These are phyloP conservation scores for Drosophila fungiperda DNA, from an alignment of 2,888 invertebrate species.

Conservation along the genomic window DNA sequence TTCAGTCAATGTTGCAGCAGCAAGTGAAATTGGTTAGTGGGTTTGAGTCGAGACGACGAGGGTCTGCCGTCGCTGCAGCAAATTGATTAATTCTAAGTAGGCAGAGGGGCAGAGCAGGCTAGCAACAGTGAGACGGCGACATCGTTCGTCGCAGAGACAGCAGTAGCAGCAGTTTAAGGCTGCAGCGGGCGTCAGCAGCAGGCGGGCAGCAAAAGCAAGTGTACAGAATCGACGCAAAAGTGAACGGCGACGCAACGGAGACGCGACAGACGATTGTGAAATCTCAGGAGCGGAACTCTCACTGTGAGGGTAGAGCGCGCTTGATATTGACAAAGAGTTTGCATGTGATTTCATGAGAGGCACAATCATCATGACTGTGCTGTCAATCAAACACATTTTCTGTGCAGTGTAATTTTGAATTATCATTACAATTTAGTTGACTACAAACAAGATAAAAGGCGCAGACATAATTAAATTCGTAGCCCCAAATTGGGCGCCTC, in stretches of 20 bases:
- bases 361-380: neutral
- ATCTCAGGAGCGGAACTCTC: constrained; percentile 62
- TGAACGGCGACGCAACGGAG: constrained; percentile 77
- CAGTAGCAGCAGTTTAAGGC: constrained; percentile 13
- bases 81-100: constrained; percentile 63
- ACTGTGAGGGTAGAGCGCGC: neutral
- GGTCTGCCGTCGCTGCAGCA: constrained; percentile 50
- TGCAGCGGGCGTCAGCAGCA: constrained; percentile 66
- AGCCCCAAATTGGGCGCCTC: constrained; percentile 47
- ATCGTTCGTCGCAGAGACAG: constrained; percentile 42
- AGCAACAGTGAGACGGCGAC: constrained; percentile 59
- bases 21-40: constrained; percentile 59
- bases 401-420: neutral
- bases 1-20: constrained; percentile 27
- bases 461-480: neutral
- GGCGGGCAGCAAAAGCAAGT: constrained; percentile 68
- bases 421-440: neutral
- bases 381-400: neutral
- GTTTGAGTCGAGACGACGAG: constrained; percentile 20
- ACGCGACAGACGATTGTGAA: constrained; percentile 72
- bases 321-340: neutral
- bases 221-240: constrained; percentile 80
- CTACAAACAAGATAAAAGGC: neutral
- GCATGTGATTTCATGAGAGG: neutral
- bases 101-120: constrained; percentile 40